Percentiles rank a stretch among this genome's conserved stretches.
Conservation (phyloP, 2,113 vertebrate species). For the Chauna torquata region DNA sequence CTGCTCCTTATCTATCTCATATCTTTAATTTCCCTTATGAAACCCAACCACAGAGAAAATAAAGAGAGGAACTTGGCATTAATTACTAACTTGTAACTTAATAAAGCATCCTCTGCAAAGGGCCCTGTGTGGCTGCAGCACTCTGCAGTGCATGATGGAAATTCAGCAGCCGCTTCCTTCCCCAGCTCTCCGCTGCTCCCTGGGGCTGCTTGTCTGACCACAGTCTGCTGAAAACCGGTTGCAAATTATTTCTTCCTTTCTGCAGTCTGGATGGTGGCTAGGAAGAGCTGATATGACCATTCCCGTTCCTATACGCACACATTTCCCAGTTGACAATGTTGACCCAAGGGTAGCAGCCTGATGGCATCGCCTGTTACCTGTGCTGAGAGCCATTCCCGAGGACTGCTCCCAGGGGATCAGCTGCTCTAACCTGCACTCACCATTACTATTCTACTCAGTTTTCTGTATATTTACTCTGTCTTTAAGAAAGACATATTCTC, state of each 20-base stretch:
- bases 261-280: neutral
- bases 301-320: neutral
- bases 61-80: constrained; percentile 51
- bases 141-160: neutral
- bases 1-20: neutral
- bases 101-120: neutral
- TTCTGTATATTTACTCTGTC: neutral
- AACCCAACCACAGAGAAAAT: constrained; percentile 34
- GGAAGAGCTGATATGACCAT: neutral
- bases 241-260: neutral
- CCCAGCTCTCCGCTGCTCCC: neutral
- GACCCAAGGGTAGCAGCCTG: neutral
- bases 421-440: neutral
- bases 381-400: neutral
- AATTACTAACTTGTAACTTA: constrained; percentile 51
- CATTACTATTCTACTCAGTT: rapidly evolving
- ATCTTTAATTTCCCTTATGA: constrained; percentile 49
- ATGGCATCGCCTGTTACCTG: rapidly evolving
- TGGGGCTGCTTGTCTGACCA: neutral
- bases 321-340: neutral
- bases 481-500: neutral
- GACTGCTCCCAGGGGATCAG: rapidly evolving
- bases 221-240: neutral
- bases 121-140: neutral
- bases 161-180: neutral